These are phyloP conservation scores for Cyphomyrus discorhynchus DNA, from an alignment of 2,113 vertebrate genomes.

Conservation along the genomic window DNA sequence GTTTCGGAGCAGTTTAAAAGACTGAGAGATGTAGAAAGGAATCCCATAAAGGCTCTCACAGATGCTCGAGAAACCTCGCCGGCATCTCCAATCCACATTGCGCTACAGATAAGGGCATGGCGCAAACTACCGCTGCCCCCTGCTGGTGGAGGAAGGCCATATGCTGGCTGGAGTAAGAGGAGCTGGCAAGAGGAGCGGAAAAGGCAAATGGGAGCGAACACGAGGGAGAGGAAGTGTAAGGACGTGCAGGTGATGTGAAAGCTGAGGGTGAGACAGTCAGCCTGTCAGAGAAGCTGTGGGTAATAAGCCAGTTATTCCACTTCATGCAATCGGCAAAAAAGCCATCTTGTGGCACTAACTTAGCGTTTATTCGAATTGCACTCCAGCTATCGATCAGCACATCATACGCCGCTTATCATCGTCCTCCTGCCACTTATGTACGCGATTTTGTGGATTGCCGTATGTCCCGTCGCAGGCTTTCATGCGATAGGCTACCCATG, in stretches of 20 bases:
- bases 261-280: constrained; percentile 9
- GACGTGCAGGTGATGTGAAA: not conserved
- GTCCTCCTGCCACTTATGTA: not conserved
- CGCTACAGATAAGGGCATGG: not conserved
- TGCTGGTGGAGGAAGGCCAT: not conserved
- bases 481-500: not conserved
- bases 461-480: not conserved
- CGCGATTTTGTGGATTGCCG: not conserved
- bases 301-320: constrained; percentile 16
- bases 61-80: not conserved
- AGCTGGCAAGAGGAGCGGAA: not conserved
- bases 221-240: not conserved
- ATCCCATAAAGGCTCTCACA: not conserved
- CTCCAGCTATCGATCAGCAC: not conserved
- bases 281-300: not conserved
- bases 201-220: not conserved
- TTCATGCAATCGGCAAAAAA: constrained; percentile 35
- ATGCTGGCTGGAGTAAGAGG: not conserved
- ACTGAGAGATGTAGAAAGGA: not conserved
- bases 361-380: not conserved
- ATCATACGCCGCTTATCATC: not conserved
- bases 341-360: not conserved
- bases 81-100: not conserved
- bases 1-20: not conserved
- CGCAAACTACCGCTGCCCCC: not conserved